Evolutionary conservation across 2,113 vertebrate species (phyloP).

Genomic region (Pelusios castaneus): DNA sequence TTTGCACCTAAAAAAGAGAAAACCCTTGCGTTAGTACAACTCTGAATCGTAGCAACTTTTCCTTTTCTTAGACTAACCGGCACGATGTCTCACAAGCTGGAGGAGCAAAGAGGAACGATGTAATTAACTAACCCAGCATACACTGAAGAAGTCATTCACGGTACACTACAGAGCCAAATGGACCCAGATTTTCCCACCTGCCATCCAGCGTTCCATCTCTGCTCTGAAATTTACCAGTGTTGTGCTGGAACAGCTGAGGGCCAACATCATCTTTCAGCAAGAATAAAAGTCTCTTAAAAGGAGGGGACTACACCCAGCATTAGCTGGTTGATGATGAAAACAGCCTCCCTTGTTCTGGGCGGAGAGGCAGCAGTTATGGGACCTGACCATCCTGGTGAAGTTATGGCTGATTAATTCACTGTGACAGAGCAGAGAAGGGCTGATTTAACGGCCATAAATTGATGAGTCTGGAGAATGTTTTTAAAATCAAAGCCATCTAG

Average conservation of each 20-base stretch:
- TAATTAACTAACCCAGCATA: neutral
- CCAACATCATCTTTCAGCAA: neutral
- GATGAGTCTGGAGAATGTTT: slow-evolving; percentile 53
- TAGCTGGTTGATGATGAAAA: neutral
- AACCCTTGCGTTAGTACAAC: neutral
- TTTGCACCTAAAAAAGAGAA: neutral
- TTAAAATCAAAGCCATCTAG: slow-evolving; percentile 48
- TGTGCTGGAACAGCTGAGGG: neutral
- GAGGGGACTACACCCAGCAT: neutral
- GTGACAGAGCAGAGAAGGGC: slow-evolving; percentile 40
- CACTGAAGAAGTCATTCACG: neutral
- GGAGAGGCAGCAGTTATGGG: neutral
- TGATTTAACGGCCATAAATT: slow-evolving; percentile 65
- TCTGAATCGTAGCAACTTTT: neutral
- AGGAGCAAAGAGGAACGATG: neutral
- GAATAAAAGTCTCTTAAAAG: neutral
- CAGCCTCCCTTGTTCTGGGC: slow-evolving; percentile 27
- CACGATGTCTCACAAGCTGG: too few species aligned
- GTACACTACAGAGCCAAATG: neutral
- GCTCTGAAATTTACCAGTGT: neutral
- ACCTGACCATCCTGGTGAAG: neutral
- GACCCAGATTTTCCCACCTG: neutral
- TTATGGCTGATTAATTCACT: slow-evolving; percentile 4
- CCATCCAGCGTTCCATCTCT: neutral
- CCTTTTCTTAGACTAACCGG: neutral